phyloP scores from a whole-genome alignment of 2,797 vertebrate genomes.

The Typhlichthys eigenmanni region DNA sequence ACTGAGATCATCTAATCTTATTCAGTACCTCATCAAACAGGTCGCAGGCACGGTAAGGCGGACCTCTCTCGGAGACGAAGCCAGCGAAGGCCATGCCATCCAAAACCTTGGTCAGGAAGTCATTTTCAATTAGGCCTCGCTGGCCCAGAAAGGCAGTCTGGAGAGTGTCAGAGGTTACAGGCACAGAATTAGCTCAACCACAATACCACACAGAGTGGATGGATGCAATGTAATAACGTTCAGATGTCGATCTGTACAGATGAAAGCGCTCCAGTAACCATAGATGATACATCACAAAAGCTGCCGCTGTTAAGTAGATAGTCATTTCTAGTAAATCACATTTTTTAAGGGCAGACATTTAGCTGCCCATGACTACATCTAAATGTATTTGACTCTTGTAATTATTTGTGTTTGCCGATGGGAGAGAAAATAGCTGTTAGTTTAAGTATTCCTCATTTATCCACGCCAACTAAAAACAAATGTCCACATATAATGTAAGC shows the following conservation, averaged over 20 bases:
- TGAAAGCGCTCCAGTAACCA: slow-evolving; percentile 30
- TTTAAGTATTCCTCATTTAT: slow-evolving; percentile 38
- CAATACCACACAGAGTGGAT: slow-evolving; percentile 43
- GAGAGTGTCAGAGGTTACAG: slow-evolving; percentile 53
- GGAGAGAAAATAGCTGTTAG: slow-evolving; percentile 54
- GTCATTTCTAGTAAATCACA: not conserved
- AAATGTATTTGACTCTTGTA: slow-evolving; percentile 58
- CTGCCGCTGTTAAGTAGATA: too few species aligned
- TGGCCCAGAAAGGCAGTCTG: slow-evolving; percentile 97
- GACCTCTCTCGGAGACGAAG: slow-evolving; percentile 96
- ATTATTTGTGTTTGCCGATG: slow-evolving; percentile 54
- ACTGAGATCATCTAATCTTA: not conserved
- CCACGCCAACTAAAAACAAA: slow-evolving; percentile 57
- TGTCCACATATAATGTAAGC: slow-evolving; percentile 76
- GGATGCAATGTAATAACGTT: slow-evolving; percentile 37
- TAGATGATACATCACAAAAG: too few species aligned
- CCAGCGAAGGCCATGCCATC: slow-evolving; percentile 98
- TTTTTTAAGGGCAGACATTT: slow-evolving; percentile 40
- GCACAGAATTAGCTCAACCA: slow-evolving; percentile 46
- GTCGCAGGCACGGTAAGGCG: slow-evolving; percentile 94
- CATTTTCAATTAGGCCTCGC: slow-evolving; percentile 94
- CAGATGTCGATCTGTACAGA: slow-evolving; percentile 41
- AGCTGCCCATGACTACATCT: slow-evolving; percentile 43
- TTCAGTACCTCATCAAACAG: slow-evolving; percentile 94
- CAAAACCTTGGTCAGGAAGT: slow-evolving; percentile 97